Base-by-base conservation (phyloP, 2,888 invertebrate species). In the Polymixis lichenea region DNA sequence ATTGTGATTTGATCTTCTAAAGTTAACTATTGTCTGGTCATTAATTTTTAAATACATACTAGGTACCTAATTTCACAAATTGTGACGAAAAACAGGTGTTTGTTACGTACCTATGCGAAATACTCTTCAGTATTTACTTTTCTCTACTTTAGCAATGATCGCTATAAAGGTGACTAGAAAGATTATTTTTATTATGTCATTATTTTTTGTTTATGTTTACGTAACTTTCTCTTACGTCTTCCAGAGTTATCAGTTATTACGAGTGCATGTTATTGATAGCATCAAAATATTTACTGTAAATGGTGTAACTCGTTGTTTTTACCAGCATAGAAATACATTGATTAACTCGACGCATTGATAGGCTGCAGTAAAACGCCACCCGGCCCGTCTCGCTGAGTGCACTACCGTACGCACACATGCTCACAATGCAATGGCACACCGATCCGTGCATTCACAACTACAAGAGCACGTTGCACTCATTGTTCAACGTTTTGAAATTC, bases 401-500 rank as follows among this genome's bases (percentile, higher is more conserved):
- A 87, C 83, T 82, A 85, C 83, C 78, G 80, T 84, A 86, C 88
- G 77, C 89, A 90, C 90, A 90, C 89, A 87, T 71, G 67, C 80
- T 82, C 75, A 73, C 68, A 81, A 83, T 89, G 87, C 88, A 89
- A 87, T 86, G 88, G 88, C 88, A 89, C 83, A 86, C 83, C 80
- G 88, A 86, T 84, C 85, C 77, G 56, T 85, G 86, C 83, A 87
- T 89, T 91, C 91, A 92, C 88, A 80, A 88, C 88, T 79, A 86
- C 87, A 82, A 77, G 62, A 80, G 89, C 90, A 89, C 86, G 89
- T 87, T 93, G 92, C 93, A 93, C 91, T 95, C 94, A 95, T 95
- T 95, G 95, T 95, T 94, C 92, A 92, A 91, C 93, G 92, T 93
- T 94, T 95, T 93, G 92, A 95, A 95, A 94, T 95, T 94, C 93